Conservation (phyloP, 2,888 invertebrate genomes). For the Mesorhabditis spiculigera region DNA sequence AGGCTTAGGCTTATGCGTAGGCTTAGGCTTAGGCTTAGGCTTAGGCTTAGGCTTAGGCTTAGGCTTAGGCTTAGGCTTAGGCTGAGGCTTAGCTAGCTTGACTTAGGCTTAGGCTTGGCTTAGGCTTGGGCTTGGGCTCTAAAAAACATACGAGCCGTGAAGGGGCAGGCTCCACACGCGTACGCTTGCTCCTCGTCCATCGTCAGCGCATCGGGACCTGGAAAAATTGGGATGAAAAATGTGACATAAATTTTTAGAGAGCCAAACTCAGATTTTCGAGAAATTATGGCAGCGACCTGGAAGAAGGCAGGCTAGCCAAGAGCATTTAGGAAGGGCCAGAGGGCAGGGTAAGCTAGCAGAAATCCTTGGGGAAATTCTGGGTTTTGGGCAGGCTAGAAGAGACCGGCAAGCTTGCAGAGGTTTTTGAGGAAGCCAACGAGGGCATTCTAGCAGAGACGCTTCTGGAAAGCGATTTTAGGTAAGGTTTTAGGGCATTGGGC, state of each 20-base stretch:
- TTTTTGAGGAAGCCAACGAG: no score
- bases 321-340: background rate
- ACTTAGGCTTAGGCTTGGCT: background rate
- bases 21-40: background rate
- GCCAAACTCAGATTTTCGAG: no score
- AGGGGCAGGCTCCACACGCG: conserved; percentile 37
- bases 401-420: no score
- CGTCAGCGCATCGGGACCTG: conserved; percentile 31
- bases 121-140: conserved; percentile 35
- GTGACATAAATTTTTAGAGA: background rate
- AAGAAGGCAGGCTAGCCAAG: background rate
- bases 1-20: no score
- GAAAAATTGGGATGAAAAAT: conserved; percentile 18
- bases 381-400: no score
- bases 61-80: no score
- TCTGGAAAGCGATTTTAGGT: no score
- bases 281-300: no score
- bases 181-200: conserved; percentile 37
- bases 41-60: conserved; percentile 31
- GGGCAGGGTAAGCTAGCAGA: background rate
- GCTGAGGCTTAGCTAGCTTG: no score
- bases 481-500: no score
- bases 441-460: no score
- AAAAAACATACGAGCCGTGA: conserved; percentile 39
- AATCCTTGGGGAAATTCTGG: no score